Evolutionary conservation across 2,113 vertebrate genomes (phyloP).

Genomic region (Ranitomeya variabilis): DNA sequence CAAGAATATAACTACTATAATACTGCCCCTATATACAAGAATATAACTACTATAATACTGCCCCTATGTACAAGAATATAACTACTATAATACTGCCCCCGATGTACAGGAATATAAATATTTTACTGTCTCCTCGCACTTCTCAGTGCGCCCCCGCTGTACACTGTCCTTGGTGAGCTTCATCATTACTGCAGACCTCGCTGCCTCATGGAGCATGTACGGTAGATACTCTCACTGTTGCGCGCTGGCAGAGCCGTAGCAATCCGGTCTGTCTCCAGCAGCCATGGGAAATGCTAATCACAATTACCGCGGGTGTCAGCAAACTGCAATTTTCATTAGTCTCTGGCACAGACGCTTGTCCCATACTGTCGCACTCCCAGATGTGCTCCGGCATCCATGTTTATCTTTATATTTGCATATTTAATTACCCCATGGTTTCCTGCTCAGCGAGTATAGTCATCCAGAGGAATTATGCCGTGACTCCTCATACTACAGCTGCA

Average conservation of each 20-base stretch:
- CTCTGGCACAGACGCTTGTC: slow-evolving; percentile 25
- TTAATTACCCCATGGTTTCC: slow-evolving; percentile 44
- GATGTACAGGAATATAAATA: background rate
- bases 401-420: slow-evolving; percentile 48
- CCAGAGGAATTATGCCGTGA: background rate
- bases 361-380: slow-evolving; percentile 11
- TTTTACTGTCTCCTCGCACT: background rate
- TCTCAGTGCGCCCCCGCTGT: too few species aligned
- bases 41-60: too few species aligned
- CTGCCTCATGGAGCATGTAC: background rate
- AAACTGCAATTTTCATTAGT: slow-evolving; percentile 44
- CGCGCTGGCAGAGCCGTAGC: background rate
- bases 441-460: background rate
- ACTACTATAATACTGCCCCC: background rate
- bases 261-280: background rate
- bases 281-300: slow-evolving; percentile 38
- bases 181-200: background rate
- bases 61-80: background rate
- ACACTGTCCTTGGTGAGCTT: background rate
- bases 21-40: background rate
- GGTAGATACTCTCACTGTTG: background rate
- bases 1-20: slow-evolving; percentile 6
- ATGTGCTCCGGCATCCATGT: slow-evolving; percentile 15
- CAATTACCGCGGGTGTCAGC: slow-evolving; percentile 34
- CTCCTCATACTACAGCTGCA: background rate